Base-by-base conservation (phyloP, 2,113 vertebrate species). In the Campylomormyrus tamandua region DNA sequence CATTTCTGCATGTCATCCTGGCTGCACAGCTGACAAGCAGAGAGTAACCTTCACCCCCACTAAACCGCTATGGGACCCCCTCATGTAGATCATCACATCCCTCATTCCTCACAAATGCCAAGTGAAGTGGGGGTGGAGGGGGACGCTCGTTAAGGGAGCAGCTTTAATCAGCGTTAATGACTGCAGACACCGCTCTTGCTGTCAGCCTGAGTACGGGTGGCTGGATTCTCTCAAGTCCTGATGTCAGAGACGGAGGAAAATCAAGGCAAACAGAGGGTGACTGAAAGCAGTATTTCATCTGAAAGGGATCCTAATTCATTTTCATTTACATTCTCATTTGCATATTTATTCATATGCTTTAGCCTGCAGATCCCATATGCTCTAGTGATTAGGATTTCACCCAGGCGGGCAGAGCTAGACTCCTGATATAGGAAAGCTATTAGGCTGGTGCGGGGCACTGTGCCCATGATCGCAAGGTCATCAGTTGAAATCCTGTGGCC, bases 101-200 rank as follows among this genome's bases (percentile, higher is more conserved):
- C 83, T 84, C 83, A 84, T 48, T n/a, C 83, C 83, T 84, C 83
- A 84, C 39, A 84, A 46, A 84, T 48, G 45, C 83, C 83, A 42
- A 84, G 42, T n/a, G 45, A 84, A 48, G 39, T 17, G 3, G 39
- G 83, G 45, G 45, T 39, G 42, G 42, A 10, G 45, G 45, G 83
- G 83, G 45, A 83, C 15, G 77, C 45, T 84, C 83, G 45, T 84
- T 84, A 84, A 13, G 83, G 83, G 83, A 84, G 19, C 42, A 48
- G 83, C 83, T 84, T 84, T 84, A 84, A 84, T 84, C 83, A 84
- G 39, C 83, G 17, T 48, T 84, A 84, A 84, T 84, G 83, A 84
- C 83, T 84, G 83, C 83, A 48, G 83, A 84, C 45, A 24, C 83
- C 42, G 45, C 19, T 21, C 42, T 84, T n/a, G 83, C 83, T 84